Evolutionary conservation across 2,113 vertebrate species (phyloP).

Genomic region (Megaceryle torquata): DNA sequence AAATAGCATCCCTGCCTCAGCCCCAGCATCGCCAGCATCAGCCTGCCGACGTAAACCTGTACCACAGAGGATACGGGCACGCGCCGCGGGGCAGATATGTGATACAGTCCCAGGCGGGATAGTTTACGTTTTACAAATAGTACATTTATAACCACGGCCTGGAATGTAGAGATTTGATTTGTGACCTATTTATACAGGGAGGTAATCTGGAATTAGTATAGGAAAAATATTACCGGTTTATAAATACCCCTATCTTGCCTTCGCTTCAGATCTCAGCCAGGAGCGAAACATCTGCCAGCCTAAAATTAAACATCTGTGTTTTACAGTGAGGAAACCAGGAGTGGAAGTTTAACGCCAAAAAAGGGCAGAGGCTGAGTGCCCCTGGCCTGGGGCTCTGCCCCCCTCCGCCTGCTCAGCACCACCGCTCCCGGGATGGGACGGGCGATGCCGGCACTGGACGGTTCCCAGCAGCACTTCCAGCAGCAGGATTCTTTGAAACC

Average conservation of each 20-base stretch:
- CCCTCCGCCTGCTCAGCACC: neutral
- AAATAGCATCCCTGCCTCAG: neutral
- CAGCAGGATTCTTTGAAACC: neutral
- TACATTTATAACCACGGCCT: neutral
- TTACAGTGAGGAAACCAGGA: neutral
- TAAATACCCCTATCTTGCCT: slow-evolving; percentile 72
- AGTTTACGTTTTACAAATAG: slow-evolving; percentile 24
- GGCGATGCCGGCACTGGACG: accelerated
- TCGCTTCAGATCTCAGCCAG: slow-evolving; percentile 55
- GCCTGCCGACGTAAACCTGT: neutral
- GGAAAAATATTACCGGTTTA: slow-evolving; percentile 68
- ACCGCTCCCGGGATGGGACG: accelerated
- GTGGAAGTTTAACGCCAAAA: slow-evolving; percentile 51
- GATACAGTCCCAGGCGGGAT: neutral
- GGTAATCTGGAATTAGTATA: slow-evolving; percentile 65
- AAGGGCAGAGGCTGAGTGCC: slow-evolving; percentile 30
- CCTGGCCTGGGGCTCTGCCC: neutral
- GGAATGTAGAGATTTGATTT: slow-evolving; percentile 39
- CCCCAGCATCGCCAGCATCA: neutral
- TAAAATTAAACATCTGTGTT: slow-evolving; percentile 72
- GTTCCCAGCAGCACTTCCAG: neutral
- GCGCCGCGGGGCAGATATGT: neutral
- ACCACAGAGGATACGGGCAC: neutral
- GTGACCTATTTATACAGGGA: slow-evolving; percentile 65
- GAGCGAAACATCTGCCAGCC: slow-evolving; percentile 75